These are phyloP conservation scores for Microcebus griseorufus DNA, from an alignment of 2,113 vertebrate genomes.

Conservation along the genomic window DNA sequence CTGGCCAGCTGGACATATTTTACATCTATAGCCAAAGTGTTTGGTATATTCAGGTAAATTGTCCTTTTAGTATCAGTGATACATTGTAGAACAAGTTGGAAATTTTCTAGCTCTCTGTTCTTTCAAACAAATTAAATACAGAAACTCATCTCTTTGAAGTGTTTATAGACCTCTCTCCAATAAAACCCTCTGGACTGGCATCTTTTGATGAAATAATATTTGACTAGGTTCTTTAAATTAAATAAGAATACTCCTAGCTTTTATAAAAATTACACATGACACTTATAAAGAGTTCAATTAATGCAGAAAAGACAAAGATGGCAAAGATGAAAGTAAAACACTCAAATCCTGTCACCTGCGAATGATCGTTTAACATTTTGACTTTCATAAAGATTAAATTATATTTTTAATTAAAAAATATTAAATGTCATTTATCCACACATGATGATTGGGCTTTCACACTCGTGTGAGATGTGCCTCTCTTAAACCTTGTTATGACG, in stretches of 20 bases:
- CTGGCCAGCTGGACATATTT: neutral
- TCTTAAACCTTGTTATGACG: neutral
- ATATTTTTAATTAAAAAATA: neutral
- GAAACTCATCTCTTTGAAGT: neutral
- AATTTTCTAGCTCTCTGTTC: neutral
- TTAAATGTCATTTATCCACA: slow-evolving; percentile 30
- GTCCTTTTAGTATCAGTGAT: neutral
- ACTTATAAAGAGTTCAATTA: neutral
- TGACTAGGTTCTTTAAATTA: neutral
- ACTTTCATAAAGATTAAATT: neutral
- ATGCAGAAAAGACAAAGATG: neutral
- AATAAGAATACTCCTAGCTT: slow-evolving; percentile 20
- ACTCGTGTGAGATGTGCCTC: neutral
- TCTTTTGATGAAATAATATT: neutral
- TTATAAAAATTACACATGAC: neutral
- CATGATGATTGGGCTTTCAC: neutral
- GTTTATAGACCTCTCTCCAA: neutral
- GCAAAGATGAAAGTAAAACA: slow-evolving; percentile 1
- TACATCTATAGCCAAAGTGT: neutral
- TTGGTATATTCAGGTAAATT: neutral
- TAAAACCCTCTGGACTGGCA: neutral
- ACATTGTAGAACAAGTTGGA: neutral
- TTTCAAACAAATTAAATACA: neutral
- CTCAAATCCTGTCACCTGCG: neutral
- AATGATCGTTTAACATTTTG: neutral